phyloP scores from a whole-genome alignment of 2,888 invertebrate species.

The Meta bourneti region DNA sequence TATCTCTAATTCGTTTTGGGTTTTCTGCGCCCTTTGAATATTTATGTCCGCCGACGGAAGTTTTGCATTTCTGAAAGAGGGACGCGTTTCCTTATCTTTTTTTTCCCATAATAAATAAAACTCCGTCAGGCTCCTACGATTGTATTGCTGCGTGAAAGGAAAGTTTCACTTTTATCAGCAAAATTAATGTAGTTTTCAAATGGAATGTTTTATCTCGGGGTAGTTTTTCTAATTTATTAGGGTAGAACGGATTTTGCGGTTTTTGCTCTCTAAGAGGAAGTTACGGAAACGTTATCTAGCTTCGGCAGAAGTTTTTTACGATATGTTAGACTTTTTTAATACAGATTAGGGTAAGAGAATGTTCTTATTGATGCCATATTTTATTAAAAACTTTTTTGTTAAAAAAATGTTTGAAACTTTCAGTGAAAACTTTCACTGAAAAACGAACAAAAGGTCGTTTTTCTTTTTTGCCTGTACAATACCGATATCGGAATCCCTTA shows the following conservation, averaged over 20 bases:
- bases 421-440: no score
- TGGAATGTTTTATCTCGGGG: not conserved
- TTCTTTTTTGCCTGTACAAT: no score
- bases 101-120: not conserved
- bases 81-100: not conserved
- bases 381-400: no score
- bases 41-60: slow-evolving; percentile 8
- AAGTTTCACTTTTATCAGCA: slow-evolving; percentile 1
- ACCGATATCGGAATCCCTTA: no score
- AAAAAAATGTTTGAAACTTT: no score
- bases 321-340: not conserved
- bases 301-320: not conserved
- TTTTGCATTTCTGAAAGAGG: slow-evolving; percentile 9
- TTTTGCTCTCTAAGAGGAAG: not conserved
- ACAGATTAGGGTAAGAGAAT: no score
- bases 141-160: not conserved
- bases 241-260: not conserved
- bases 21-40: slow-evolving; percentile 18
- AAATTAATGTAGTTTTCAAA: slow-evolving; percentile 17
- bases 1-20: slow-evolving; percentile 36
- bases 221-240: not conserved
- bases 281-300: not conserved
- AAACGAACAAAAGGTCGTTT: no score
- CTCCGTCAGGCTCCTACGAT: not conserved
- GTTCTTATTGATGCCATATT: no score